Percentiles rank a stretch among this genome's conserved stretches.
These are phyloP conservation scores for Callospermophilus lateralis DNA, from an alignment of 2,113 vertebrate genomes.

Conservation along the genomic window DNA sequence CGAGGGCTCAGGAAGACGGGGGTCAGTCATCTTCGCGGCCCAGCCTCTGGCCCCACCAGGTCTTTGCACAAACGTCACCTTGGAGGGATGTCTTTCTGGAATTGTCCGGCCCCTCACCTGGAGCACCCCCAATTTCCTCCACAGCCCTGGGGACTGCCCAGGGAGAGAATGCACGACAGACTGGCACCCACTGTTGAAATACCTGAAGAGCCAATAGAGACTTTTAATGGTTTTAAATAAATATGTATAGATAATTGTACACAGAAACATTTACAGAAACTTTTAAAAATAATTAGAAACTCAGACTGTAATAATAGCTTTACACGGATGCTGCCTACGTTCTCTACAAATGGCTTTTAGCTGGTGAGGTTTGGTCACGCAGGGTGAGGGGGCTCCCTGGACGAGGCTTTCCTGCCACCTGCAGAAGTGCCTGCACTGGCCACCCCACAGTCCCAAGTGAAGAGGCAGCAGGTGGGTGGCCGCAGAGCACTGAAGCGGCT, in stretches of 20 bases:
- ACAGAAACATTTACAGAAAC: neutral
- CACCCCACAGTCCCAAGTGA: neutral
- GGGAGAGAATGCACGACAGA: neutral
- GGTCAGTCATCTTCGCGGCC: fast-evolving
- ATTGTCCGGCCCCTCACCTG: fast-evolving
- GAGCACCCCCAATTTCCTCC: neutral
- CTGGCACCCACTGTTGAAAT: neutral
- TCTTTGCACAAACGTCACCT: too few relatives aligned
- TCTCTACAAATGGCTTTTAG: neutral
- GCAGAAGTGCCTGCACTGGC: fast-evolving
- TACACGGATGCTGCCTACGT: fast-evolving
- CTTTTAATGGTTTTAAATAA: neutral
- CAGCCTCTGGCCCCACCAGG: too few relatives aligned
- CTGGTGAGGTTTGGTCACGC: too few relatives aligned
- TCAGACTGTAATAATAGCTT: neutral
- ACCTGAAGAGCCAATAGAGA: neutral
- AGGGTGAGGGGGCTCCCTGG: neutral
- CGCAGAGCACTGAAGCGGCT: too few relatives aligned
- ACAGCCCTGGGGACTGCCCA: neutral
- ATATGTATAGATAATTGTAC: neutral
- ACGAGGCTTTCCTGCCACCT: neutral
- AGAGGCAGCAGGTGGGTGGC: neutral
- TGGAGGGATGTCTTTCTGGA: neutral
- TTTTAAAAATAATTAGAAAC: neutral
- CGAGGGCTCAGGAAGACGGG: neutral